Conservation (phyloP, 1,140 invertebrate genomes). For the Tetragnatha versicolor region DNA sequence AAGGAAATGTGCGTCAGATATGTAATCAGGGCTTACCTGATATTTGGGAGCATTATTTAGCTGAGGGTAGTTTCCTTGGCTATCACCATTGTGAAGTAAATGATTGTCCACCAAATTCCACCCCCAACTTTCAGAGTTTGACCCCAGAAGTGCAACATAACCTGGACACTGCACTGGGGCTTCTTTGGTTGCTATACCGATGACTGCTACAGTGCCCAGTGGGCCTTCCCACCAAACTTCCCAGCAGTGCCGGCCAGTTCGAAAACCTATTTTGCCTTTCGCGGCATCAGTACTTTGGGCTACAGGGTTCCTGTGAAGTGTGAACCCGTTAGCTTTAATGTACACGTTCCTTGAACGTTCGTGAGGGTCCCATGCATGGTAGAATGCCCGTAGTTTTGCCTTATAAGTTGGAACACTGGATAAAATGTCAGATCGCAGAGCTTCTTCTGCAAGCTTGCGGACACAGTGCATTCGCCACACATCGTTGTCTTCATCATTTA, state of each 20-base stretch:
- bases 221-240: slow-evolving; percentile 99
- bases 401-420: slow-evolving; percentile 90
- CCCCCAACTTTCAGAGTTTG: slow-evolving; percentile 97
- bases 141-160: slow-evolving; percentile 92
- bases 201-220: slow-evolving; percentile 91
- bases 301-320: slow-evolving; percentile 95
- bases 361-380: slow-evolving; percentile 96
- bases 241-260: slow-evolving; percentile 94
- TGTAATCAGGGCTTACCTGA: slow-evolving; percentile 73
- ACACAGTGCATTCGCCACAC: slow-evolving; percentile 93
- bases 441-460: slow-evolving; percentile 86
- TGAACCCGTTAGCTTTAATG: slow-evolving; percentile 96
- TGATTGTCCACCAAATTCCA: slow-evolving; percentile 99
- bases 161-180: slow-evolving; percentile 88
- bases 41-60: slow-evolving; percentile 98
- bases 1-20: neutral
- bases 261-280: slow-evolving; percentile 91
- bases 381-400: slow-evolving; percentile 91
- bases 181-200: slow-evolving; percentile 95
- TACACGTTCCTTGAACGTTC: slow-evolving; percentile 97
- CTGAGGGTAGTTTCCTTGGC: slow-evolving; percentile 92
- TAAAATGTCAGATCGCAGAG: slow-evolving; percentile 89
- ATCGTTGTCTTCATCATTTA: slow-evolving; percentile 94
- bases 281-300: slow-evolving; percentile 98
- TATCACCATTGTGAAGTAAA: slow-evolving; percentile 95